Conservation (phyloP, 1,140 invertebrate genomes). For the Ceratina calcarata region DNA sequence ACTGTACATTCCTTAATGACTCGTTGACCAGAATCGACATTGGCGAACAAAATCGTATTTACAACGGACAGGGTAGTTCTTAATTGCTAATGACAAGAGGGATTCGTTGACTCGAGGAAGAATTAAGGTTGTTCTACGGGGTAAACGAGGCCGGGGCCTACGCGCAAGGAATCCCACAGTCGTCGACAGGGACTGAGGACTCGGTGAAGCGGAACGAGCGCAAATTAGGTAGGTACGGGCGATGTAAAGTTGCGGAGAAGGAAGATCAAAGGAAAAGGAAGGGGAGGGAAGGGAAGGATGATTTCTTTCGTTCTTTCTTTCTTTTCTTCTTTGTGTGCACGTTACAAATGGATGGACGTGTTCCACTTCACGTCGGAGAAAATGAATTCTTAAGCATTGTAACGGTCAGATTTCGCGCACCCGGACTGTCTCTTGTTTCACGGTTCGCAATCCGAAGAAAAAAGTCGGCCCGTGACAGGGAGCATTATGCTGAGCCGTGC, state of each 20-base stretch:
- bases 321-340: background rate
- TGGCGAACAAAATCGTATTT: background rate
- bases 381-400: slow-evolving; percentile 12
- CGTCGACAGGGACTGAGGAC: background rate
- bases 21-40: background rate
- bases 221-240: slow-evolving; percentile 32
- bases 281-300: too few relatives aligned
- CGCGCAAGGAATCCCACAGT: background rate
- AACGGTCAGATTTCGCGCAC: background rate
- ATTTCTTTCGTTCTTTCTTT: background rate
- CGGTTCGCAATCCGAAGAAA: slow-evolving; percentile 1
- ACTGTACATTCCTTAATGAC: too few relatives aligned
- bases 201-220: background rate
- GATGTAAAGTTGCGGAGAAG: background rate
- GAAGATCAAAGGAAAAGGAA: slow-evolving; percentile 16
- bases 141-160: background rate
- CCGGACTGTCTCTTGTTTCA: background rate
- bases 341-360: background rate
- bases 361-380: background rate
- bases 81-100: too few relatives aligned
- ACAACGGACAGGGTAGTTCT: too few relatives aligned
- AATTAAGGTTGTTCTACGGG: background rate
- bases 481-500: slow-evolving; percentile 1
- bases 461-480: slow-evolving; percentile 1
- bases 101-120: background rate